Evolutionary conservation across 2,888 invertebrate genomes (phyloP).

Genomic region (Fragum fragum): DNA sequence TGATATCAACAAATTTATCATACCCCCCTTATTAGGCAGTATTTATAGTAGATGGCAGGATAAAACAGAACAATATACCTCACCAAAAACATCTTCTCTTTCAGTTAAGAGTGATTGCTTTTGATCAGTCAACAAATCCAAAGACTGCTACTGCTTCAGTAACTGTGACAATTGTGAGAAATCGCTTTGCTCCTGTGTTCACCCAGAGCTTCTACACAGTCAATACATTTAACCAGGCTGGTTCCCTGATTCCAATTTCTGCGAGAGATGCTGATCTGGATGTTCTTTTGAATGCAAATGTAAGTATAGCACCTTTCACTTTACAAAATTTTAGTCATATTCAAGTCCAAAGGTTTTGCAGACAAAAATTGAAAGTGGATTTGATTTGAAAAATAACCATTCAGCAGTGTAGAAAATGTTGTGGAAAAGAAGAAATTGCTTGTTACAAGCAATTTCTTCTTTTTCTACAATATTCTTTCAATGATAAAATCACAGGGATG

Average conservation of each 20-base stretch:
- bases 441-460: not conserved
- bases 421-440: constrained; percentile 11
- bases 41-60: too few species aligned
- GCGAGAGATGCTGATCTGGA: constrained; percentile 1
- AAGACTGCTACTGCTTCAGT: constrained; percentile 61
- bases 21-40: too few species aligned
- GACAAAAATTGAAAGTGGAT: not conserved
- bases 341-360: not conserved
- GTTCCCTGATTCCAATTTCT: not conserved
- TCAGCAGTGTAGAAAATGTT: not conserved
- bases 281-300: constrained; percentile 4
- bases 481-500: not conserved
- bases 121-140: constrained; percentile 64
- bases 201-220: not conserved
- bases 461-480: not conserved
- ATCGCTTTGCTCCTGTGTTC: constrained; percentile 63
- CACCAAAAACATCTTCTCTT: too few species aligned
- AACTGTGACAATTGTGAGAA: constrained; percentile 66
- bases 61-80: too few species aligned
- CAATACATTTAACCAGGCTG: not conserved
- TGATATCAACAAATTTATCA: too few species aligned
- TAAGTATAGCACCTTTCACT: not conserved
- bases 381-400: not conserved
- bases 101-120: constrained; percentile 65
- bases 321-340: not conserved